These are phyloP conservation scores for Gymnothorax reevesii DNA, from an alignment of 2,797 vertebrate species.

Conservation along the genomic window DNA sequence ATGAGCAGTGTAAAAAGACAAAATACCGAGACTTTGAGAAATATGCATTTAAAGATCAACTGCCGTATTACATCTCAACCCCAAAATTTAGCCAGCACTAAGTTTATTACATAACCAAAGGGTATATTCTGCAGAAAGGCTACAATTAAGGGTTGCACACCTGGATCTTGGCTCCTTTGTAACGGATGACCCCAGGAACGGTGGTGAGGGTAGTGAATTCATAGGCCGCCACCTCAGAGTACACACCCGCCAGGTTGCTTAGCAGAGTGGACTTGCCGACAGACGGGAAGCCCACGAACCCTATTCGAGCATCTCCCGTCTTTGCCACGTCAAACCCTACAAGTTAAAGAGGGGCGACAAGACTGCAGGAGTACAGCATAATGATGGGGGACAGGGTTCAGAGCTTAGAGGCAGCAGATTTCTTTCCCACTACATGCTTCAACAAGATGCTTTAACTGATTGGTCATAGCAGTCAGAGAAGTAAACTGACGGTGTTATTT, in stretches of 20 bases:
- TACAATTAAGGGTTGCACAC: slow-evolving; percentile 58
- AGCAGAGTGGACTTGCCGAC: slow-evolving; percentile 97
- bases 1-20: too few species aligned
- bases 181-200: slow-evolving; percentile 95
- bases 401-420: too few species aligned
- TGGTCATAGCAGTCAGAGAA: too few species aligned
- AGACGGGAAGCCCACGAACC: slow-evolving; percentile 97
- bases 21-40: too few species aligned
- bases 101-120: neutral
- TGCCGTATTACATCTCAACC: neutral
- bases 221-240: slow-evolving; percentile 96
- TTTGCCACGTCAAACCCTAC: slow-evolving; percentile 97
- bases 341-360: neutral
- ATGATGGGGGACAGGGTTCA: neutral
- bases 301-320: slow-evolving; percentile 94
- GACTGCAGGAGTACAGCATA: too few species aligned
- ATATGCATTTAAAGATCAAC: too few species aligned
- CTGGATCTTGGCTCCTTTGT: slow-evolving; percentile 99
- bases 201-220: slow-evolving; percentile 98
- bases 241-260: slow-evolving; percentile 96
- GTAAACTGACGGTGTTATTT: too few species aligned
- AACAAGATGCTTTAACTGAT: too few species aligned
- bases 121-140: neutral
- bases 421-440: too few species aligned
- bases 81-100: neutral